Conservation (phyloP, 1,140 invertebrate genomes). For the Pseudobourletiella spinata region DNA sequence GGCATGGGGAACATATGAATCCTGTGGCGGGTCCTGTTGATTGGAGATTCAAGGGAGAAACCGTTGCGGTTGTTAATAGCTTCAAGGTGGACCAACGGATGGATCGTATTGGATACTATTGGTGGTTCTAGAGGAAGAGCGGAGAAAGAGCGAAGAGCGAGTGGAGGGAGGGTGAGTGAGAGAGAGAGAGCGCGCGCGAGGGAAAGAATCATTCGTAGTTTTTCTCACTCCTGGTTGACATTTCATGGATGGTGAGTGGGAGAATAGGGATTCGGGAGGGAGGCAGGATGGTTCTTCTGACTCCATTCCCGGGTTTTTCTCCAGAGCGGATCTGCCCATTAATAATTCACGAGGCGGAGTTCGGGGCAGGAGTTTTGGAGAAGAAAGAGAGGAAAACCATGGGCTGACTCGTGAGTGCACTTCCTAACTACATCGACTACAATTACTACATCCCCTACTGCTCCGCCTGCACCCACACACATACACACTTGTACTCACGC, state of each 20-base stretch:
- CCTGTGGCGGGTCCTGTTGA: too few relatives aligned
- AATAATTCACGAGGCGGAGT: slow-evolving; percentile 36
- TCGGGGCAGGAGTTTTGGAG: slow-evolving; percentile 22
- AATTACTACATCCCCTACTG: too few relatives aligned
- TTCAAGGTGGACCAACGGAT: background rate
- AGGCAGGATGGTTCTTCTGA: slow-evolving; percentile 19
- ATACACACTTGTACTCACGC: too few relatives aligned
- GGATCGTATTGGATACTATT: background rate
- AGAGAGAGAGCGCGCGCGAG: background rate
- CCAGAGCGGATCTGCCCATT: slow-evolving; percentile 28
- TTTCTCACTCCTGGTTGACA: slow-evolving; percentile 10
- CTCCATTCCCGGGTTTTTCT: slow-evolving; percentile 25
- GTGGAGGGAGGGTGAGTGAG: background rate
- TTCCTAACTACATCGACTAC: slow-evolving; percentile 26
- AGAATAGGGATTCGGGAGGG: slow-evolving; percentile 5
- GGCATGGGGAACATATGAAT: too few relatives aligned
- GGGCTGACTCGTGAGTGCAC: slow-evolving; percentile 33
- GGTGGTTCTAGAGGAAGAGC: background rate
- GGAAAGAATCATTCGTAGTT: background rate
- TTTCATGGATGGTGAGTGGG: slow-evolving; percentile 10
- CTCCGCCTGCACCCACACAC: too few relatives aligned
- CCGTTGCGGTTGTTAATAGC: slow-evolving; percentile 3
- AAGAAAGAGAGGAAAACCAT: slow-evolving; percentile 33
- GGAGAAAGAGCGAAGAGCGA: background rate
- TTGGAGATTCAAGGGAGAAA: background rate